These are phyloP conservation scores for Aurelia coerulea DNA, from an alignment of 30 jellyfish, hydroid and myxozoan genomes.

Conservation along the genomic window DNA sequence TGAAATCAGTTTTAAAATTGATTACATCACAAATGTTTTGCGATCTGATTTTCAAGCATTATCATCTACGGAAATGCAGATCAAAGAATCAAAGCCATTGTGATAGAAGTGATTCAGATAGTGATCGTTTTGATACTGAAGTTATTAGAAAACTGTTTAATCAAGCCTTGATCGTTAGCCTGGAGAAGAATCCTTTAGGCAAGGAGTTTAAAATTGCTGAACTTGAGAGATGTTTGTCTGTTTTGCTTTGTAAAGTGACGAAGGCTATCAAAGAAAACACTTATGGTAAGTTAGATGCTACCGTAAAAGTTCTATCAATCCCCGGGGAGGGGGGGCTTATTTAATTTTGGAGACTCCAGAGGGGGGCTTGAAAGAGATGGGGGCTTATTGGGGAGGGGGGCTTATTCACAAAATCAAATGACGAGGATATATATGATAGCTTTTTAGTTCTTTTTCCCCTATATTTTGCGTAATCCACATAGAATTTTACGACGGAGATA, in stretches of 20 bases:
- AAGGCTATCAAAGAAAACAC: constrained; percentile 2
- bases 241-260: constrained; percentile 18
- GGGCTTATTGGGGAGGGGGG: no score
- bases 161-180: constrained; percentile 22
- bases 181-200: constrained; percentile 27
- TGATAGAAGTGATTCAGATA: constrained; percentile 2
- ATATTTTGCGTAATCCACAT: no score
- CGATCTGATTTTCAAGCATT: constrained; percentile 45
- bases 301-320: neutral
- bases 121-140: neutral
- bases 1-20: constrained; percentile 37
- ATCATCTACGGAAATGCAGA: constrained; percentile 33
- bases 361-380: no score
- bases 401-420: no score
- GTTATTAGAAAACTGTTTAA: constrained; percentile 18
- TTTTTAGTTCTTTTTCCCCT: no score
- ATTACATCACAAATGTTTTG: constrained; percentile 48
- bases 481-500: no score
- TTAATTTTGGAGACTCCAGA: no score
- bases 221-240: constrained; percentile 41
- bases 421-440: no score
- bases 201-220: constrained; percentile 22
- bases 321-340: no score
- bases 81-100: constrained; percentile 1
- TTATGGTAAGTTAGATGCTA: constrained; percentile 2